Percentiles rank a stretch among this genome's conserved stretches.
These are phyloP conservation scores for Cathartes aura DNA, from an alignment of 2,113 vertebrate genomes.

Conservation along the genomic window DNA sequence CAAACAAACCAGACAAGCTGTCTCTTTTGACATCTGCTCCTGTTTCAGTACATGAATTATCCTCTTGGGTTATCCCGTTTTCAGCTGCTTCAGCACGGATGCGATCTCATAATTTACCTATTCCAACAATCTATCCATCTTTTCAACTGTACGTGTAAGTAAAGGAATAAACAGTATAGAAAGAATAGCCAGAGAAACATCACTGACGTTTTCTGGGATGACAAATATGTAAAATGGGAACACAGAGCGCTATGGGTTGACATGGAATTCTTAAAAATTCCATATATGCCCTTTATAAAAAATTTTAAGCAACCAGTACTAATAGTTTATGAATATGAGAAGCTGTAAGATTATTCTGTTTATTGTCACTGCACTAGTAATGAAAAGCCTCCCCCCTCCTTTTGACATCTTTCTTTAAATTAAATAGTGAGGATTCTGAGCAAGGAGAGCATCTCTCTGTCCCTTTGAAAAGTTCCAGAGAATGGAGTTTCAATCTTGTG, in stretches of 20 bases:
- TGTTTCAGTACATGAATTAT: conserved; percentile 65
- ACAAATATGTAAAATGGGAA: neutral
- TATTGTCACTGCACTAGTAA: neutral
- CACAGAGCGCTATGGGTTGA: neutral
- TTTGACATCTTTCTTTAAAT: neutral
- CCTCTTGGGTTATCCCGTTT: conserved; percentile 59
- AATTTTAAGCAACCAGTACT: neutral
- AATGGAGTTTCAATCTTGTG: neutral
- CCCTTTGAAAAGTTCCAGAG: neutral
- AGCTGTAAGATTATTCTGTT: neutral
- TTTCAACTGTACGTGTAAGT: neutral
- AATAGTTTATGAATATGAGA: neutral
- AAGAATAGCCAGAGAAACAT: neutral
- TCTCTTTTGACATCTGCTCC: conserved; percentile 74
- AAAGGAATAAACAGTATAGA: neutral
- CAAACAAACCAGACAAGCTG: conserved; percentile 74
- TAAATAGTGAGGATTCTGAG: neutral
- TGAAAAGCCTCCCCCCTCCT: accelerated
- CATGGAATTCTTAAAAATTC: neutral
- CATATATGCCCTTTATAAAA: neutral
- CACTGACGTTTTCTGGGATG: neutral
- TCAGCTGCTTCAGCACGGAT: conserved; percentile 41
- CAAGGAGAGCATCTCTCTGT: neutral
- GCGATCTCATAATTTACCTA: conserved; percentile 39
- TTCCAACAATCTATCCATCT: conserved; percentile 6